Conservation (phyloP, 2,888 invertebrate genomes). For the Athrips mouffetella region DNA sequence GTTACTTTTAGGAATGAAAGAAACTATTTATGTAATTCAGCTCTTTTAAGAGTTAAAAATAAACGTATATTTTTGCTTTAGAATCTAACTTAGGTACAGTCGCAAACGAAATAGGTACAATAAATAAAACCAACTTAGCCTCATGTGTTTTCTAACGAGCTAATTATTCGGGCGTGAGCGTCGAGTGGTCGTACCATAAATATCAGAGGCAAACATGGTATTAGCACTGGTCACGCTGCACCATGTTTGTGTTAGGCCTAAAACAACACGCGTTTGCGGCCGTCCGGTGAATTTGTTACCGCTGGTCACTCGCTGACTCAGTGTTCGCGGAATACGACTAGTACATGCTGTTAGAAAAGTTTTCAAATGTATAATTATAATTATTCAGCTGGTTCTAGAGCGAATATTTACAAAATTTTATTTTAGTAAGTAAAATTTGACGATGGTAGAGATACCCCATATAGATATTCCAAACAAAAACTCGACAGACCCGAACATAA, state of each 20-base stretch:
- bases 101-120: slow-evolving; percentile 29
- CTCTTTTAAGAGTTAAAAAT: too few species aligned
- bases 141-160: slow-evolving; percentile 67
- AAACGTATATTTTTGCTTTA: not conserved
- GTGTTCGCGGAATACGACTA: slow-evolving; percentile 34
- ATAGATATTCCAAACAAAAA: too few species aligned
- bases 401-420: too few species aligned
- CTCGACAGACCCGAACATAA: too few species aligned
- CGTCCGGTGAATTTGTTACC: slow-evolving; percentile 66
- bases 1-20: not conserved
- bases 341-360: slow-evolving; percentile 39
- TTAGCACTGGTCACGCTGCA: slow-evolving; percentile 74
- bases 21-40: not conserved
- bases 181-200: slow-evolving; percentile 64
- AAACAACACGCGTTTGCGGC: slow-evolving; percentile 76
- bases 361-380: not conserved
- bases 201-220: slow-evolving; percentile 69
- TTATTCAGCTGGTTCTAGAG: not conserved
- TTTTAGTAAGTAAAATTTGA: too few species aligned
- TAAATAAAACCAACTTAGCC: slow-evolving; percentile 45
- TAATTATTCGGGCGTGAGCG: slow-evolving; percentile 69
- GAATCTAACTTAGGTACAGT: slow-evolving; percentile 28
- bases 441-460: too few species aligned
- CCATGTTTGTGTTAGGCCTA: slow-evolving; percentile 71
- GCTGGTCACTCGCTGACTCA: slow-evolving; percentile 71